Evolutionary conservation across 2,888 invertebrate genomes (phyloP).

Genomic region (Allolobophora icterica): DNA sequence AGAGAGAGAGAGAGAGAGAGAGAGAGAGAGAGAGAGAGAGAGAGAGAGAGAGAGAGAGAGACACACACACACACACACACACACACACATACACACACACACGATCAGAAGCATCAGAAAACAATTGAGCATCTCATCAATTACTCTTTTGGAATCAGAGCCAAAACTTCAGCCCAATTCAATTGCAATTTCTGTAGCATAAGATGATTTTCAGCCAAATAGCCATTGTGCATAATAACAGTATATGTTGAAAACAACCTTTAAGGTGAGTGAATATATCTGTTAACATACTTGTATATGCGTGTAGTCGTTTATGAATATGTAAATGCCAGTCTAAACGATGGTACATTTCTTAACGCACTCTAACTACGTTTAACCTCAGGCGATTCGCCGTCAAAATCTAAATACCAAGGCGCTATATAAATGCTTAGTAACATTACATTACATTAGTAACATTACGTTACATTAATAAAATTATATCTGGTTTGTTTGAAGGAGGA

Average conservation of each 20-base stretch:
- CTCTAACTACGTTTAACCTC: neutral
- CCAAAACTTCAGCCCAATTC: too few relatives aligned
- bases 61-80: too few relatives aligned
- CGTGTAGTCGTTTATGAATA: too few relatives aligned
- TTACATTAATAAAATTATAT: neutral
- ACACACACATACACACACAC: too few relatives aligned
- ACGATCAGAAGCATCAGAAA: too few relatives aligned
- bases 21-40: too few relatives aligned
- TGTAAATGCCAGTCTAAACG: neutral
- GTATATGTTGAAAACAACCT: neutral
- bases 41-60: too few relatives aligned
- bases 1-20: too few relatives aligned
- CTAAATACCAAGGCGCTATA: neutral
- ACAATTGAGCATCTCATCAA: too few relatives aligned
- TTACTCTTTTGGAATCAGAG: too few relatives aligned
- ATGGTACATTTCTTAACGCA: neutral
- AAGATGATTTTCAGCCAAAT: neutral
- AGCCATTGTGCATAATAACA: neutral
- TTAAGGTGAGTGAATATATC: neutral
- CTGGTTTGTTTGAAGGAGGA: conserved; percentile 37
- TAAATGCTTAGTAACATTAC: conserved; percentile 3
- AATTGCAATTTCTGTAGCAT: too few relatives aligned
- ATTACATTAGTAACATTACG: neutral
- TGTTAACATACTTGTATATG: too few relatives aligned
- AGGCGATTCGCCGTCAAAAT: neutral